These are phyloP conservation scores for Synanthedon myopaeformis DNA, from an alignment of 2,888 invertebrate genomes.

Conservation along the genomic window DNA sequence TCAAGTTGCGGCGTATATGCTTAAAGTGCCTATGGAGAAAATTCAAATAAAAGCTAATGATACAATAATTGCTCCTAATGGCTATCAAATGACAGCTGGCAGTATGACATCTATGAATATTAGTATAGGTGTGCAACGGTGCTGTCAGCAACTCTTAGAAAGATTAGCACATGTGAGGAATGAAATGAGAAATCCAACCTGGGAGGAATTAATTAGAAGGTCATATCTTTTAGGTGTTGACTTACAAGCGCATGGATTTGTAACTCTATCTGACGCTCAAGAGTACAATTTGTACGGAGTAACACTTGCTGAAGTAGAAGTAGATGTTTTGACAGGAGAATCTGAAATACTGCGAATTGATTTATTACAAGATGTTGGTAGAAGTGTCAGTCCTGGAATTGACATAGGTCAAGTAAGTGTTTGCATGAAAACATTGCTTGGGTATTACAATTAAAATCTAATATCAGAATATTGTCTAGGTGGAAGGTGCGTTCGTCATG, in stretches of 20 bases:
- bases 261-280: slow-evolving; percentile 28
- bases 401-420: slow-evolving; percentile 74
- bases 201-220: slow-evolving; percentile 60
- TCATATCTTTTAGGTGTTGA: slow-evolving; percentile 47
- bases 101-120: slow-evolving; percentile 75
- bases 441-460: neutral
- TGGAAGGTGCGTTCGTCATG: neutral
- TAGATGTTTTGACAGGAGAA: slow-evolving; percentile 81
- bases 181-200: slow-evolving; percentile 50
- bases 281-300: slow-evolving; percentile 63
- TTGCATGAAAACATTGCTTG: neutral
- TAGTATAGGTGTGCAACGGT: slow-evolving; percentile 60
- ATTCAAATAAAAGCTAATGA: slow-evolving; percentile 74
- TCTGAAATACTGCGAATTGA: slow-evolving; percentile 73
- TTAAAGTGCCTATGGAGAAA: slow-evolving; percentile 73
- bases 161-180: slow-evolving; percentile 55
- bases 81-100: slow-evolving; percentile 71
- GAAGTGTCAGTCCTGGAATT: slow-evolving; percentile 74
- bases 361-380: slow-evolving; percentile 75
- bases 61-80: slow-evolving; percentile 73
- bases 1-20: slow-evolving; percentile 73
- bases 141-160: slow-evolving; percentile 53
- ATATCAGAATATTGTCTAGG: neutral
- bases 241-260: slow-evolving; percentile 36
- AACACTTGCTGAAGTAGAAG: slow-evolving; percentile 74